Evolutionary conservation across 2,888 invertebrate species (phyloP).

Genomic region (Tetheella fluctuosa): DNA sequence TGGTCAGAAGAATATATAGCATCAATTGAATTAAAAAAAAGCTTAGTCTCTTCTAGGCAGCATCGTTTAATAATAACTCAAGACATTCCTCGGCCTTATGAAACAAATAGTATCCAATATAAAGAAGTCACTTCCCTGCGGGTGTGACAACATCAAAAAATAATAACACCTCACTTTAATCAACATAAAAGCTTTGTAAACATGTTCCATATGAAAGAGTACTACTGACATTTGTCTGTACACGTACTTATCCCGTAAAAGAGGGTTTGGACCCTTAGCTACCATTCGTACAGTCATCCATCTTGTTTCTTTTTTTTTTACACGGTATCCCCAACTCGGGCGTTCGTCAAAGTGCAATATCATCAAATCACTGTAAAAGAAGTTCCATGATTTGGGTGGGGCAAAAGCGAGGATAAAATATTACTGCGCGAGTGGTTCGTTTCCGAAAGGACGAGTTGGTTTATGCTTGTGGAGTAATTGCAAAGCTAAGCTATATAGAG

Average conservation of each 20-base stretch:
- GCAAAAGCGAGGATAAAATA: conserved; percentile 73
- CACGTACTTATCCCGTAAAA: conserved; percentile 25
- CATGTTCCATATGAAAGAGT: conserved; percentile 21
- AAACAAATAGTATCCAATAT: conserved; percentile 13
- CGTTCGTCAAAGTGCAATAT: conserved; percentile 81
- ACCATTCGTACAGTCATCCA: conserved; percentile 59
- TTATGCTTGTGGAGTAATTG: conserved; percentile 31
- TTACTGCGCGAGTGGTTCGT: conserved; percentile 75
- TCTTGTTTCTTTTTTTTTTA: conserved; percentile 70
- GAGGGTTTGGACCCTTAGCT: conserved; percentile 36
- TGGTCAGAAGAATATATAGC: too few species aligned
- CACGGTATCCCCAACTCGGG: conserved; percentile 46
- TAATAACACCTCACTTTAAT: conserved; percentile 50
- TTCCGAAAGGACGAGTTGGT: conserved; percentile 58
- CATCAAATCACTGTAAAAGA: conserved; percentile 83
- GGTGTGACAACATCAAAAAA: conserved; percentile 16
- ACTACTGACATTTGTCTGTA: conserved; percentile 30
- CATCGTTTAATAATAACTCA: conserved; percentile 11
- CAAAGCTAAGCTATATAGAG: conserved; percentile 30
- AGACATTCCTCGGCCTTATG: conserved; percentile 6
- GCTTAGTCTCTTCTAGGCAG: background rate
- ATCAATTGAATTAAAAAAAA: too few species aligned
- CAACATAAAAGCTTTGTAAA: conserved; percentile 54
- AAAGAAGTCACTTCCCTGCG: conserved; percentile 14
- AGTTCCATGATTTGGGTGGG: conserved; percentile 76